Evolutionary conservation across 2,113 vertebrate genomes (phyloP).

Genomic region (Artemisiospiza belli): DNA sequence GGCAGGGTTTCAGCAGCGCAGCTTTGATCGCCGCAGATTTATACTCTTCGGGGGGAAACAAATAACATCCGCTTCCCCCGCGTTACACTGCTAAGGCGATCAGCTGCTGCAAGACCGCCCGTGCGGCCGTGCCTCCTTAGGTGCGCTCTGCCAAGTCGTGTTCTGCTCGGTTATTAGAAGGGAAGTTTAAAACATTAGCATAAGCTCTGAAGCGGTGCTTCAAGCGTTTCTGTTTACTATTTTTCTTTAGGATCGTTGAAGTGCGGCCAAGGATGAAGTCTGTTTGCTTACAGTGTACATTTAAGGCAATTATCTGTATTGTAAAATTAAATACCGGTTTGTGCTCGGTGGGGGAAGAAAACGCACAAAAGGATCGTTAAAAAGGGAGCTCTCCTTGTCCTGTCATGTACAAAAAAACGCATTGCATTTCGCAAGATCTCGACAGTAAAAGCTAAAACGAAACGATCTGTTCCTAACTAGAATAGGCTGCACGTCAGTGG

Average conservation of each 20-base stretch:
- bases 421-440: not conserved
- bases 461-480: not conserved
- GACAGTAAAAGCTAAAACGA: not conserved
- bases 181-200: not conserved
- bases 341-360: not conserved
- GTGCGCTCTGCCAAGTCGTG: not conserved
- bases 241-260: not conserved
- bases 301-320: not conserved
- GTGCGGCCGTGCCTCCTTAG: not conserved
- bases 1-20: not conserved
- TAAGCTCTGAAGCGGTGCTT: not conserved
- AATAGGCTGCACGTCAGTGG: not conserved
- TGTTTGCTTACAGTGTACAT: not conserved
- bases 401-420: not conserved
- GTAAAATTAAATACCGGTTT: not conserved
- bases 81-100: not conserved
- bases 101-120: not conserved
- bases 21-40: not conserved
- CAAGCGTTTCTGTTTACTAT: not conserved
- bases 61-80: not conserved
- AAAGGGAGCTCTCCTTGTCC: not conserved
- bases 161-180: not conserved
- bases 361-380: not conserved
- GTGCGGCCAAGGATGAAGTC: not conserved
- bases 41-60: not conserved